A percentile compares a stretch with the other conserved stretches of the same genome.
Evolutionary conservation across 2,113 vertebrate genomes (phyloP).

Genomic region (Phoenicopterus ruber): DNA sequence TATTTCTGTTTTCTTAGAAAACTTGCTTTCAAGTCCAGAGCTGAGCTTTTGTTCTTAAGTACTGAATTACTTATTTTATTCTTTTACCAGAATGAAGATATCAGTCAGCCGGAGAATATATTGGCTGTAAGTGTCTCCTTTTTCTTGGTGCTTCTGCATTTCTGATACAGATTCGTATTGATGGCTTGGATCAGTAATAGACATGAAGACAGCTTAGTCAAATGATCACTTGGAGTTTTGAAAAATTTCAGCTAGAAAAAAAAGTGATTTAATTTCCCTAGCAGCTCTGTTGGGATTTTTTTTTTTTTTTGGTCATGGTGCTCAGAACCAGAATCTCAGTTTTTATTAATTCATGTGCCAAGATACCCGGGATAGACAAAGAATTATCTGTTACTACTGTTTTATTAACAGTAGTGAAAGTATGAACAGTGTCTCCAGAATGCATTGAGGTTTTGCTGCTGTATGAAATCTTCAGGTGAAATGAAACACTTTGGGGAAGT

Average conservation of each 20-base stretch:
- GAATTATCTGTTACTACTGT: background rate
- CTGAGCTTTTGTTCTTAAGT: background rate
- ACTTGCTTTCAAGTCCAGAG: background rate
- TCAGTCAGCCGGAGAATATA: conserved; percentile 5
- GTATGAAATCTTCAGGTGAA: background rate
- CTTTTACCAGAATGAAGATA: conserved; percentile 35
- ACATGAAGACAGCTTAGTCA: background rate
- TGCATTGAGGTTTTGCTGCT: background rate
- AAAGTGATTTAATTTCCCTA: background rate
- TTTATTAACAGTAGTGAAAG: background rate
- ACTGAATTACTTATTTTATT: background rate
- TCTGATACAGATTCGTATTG: background rate
- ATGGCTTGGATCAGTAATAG: background rate
- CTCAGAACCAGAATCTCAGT: background rate
- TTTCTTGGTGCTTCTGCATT: background rate
- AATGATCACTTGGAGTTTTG: background rate
- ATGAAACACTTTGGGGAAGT: background rate
- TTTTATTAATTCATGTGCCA: background rate
- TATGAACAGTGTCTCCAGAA: background rate
- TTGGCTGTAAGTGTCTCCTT: conserved; percentile 36
- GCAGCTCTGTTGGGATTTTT: background rate
- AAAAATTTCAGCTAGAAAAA: background rate
- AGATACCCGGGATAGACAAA: background rate
- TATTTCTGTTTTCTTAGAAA: background rate
- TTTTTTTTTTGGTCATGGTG: background rate